Evolutionary conservation across 1,140 invertebrate genomes (phyloP), one percentile per base, ranked within the genome.

Genomic region (Paracyclopina nana): DNA sequence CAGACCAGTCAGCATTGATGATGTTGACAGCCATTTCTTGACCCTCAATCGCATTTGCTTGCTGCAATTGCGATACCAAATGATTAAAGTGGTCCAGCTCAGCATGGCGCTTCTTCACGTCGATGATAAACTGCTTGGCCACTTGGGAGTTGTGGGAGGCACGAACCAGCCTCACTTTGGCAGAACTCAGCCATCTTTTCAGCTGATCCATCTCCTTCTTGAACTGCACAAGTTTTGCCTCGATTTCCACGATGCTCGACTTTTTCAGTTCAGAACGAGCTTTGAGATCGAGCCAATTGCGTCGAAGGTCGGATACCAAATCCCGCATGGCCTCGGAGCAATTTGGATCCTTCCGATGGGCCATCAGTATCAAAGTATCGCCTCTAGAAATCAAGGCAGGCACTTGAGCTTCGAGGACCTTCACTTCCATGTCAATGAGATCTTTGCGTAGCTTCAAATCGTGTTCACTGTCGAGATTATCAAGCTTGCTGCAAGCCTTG

Each of bases 351-450:
- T 53, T 34, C 46, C 45, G 61, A 57, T 77, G 75, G 1, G 76
- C 72, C 50, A 69, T 70, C 55, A 78, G 67, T 1, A 82, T 76
- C 27, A 83, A 63, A 38, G 76, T 75, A 60, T 83, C 80, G 1
- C 80, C 80, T 59, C 74, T 73, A 11, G 79, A 82, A 40, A 84
- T 82, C 14, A 82, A 64, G 38, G 75, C 74, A 9, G 80, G 79
- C 46, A 79, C 79, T 61, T 82, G 80, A 0, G 80, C 78, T 5
- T 80, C 79, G 48, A 82, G 61, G 41, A 65, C 65, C 25, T 72
- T 72, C 27, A 77, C 60, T 62, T 78, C 74, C 53, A 69, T 65
- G 55, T 78, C 76, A 27, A 78, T 58, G 44, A 50, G 24, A 74
- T 67, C 74, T 76, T 53, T 6, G 52, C 58, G 44, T 14, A 54